Evolutionary conservation across 2,888 invertebrate genomes (phyloP).

Genomic region (Pinctada fucata): DNA sequence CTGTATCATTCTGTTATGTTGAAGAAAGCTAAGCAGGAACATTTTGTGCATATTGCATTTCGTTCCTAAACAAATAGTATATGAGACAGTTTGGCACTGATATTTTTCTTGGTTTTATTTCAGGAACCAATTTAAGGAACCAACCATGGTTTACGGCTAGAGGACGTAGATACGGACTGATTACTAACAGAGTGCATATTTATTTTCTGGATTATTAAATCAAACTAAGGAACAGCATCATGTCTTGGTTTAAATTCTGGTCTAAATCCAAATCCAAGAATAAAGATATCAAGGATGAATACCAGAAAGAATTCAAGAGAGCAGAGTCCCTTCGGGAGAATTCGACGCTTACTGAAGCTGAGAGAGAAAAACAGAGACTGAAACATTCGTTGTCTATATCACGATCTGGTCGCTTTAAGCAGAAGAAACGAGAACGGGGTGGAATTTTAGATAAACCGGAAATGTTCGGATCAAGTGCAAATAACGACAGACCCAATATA

Average conservation of each 20-base stretch:
- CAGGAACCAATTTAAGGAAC: no score
- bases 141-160: no score
- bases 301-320: constrained; percentile 48
- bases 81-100: no score
- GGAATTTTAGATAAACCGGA: constrained; percentile 65
- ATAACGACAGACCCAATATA: constrained; percentile 24
- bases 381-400: constrained; percentile 68
- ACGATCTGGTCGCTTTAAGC: constrained; percentile 68
- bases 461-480: constrained; percentile 48
- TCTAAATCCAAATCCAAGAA: constrained; percentile 47
- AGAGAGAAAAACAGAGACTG: constrained; percentile 61
- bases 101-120: no score
- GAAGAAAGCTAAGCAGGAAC: no score
- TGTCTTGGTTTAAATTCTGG: constrained; percentile 63
- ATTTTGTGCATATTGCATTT: no score
- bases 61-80: no score
- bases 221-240: constrained; percentile 19
- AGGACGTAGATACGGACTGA: no score
- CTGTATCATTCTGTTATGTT: no score
- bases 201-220: not conserved
- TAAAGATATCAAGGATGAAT: constrained; percentile 50
- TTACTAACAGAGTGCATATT: not conserved
- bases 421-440: constrained; percentile 64
- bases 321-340: constrained; percentile 53
- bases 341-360: constrained; percentile 50